Conservation (phyloP, 1,140 invertebrate genomes). For the Maniola jurtina region DNA sequence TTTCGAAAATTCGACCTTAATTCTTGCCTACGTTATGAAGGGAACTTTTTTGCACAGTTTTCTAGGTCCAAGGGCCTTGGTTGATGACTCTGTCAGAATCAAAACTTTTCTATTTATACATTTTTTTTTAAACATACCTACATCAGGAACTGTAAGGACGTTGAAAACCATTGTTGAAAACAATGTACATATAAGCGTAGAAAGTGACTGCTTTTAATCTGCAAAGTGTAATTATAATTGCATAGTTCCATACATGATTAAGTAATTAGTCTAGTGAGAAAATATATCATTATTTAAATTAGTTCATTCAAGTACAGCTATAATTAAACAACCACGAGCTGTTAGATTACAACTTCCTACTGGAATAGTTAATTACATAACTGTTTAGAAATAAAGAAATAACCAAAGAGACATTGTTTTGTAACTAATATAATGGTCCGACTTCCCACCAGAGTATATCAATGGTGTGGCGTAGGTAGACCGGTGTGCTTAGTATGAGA, state of each 20-base stretch:
- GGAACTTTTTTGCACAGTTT: no score
- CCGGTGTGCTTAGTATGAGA: not conserved
- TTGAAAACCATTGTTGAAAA: no score
- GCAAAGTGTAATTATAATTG: no score
- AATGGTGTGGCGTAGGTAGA: constrained; percentile 25
- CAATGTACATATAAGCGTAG: no score
- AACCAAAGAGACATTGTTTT: not conserved
- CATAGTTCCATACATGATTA: not conserved
- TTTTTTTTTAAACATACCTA: no score
- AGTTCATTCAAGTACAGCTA: not conserved
- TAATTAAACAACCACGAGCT: not conserved
- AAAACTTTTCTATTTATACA: no score
- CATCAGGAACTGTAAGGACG: no score
- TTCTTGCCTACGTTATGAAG: no score
- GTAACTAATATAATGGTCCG: constrained; percentile 13
- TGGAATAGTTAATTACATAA: not conserved
- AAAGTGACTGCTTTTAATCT: no score
- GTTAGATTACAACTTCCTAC: not conserved
- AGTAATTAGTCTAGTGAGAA: not conserved
- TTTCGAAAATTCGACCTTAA: no score
- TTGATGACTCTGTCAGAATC: no score
- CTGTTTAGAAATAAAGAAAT: not conserved
- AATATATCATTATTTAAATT: not conserved
- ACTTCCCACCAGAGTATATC: constrained; percentile 26
- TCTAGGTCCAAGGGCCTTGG: no score